A percentile compares a stretch with the other conserved stretches of the same genome.
phyloP scores from a whole-genome alignment of 2,888 invertebrate genomes.

The Axea sp. region DNA sequence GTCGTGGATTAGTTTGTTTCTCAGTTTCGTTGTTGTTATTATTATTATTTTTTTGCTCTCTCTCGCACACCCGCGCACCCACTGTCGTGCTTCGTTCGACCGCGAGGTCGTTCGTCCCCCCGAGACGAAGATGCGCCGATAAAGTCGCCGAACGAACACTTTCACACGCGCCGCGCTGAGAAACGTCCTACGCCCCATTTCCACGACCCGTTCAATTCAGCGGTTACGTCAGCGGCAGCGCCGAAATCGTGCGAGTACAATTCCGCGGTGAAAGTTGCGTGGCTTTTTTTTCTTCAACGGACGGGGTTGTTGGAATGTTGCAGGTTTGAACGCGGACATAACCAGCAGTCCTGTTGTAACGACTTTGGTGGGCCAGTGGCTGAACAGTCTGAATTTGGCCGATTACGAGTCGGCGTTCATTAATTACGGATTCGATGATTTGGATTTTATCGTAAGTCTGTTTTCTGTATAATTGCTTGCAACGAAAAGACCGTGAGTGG shows the following conservation, averaged over 20 bases:
- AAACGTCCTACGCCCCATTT: constrained; percentile 46
- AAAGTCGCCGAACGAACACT: constrained; percentile 28
- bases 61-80: constrained; percentile 2
- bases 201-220: constrained; percentile 23
- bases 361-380: constrained; percentile 88
- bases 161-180: constrained; percentile 37
- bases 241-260: constrained; percentile 12
- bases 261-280: constrained; percentile 21
- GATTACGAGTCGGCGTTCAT: constrained; percentile 92
- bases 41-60: no score
- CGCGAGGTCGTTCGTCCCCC: constrained; percentile 34
- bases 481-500: no score
- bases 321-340: constrained; percentile 82
- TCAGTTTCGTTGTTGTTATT: no score
- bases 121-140: constrained; percentile 23
- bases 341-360: constrained; percentile 80
- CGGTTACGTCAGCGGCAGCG: constrained; percentile 17
- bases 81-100: not conserved
- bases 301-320: constrained; percentile 33
- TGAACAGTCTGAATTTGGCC: constrained; percentile 87
- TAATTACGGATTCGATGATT: constrained; percentile 94
- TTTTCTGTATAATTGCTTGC: not conserved
- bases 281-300: constrained; percentile 3
- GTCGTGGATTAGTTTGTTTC: no score
- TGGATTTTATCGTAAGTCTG: constrained; percentile 93